phyloP scores from a whole-genome alignment of 2,888 invertebrate species.

The Pecten maximus region DNA sequence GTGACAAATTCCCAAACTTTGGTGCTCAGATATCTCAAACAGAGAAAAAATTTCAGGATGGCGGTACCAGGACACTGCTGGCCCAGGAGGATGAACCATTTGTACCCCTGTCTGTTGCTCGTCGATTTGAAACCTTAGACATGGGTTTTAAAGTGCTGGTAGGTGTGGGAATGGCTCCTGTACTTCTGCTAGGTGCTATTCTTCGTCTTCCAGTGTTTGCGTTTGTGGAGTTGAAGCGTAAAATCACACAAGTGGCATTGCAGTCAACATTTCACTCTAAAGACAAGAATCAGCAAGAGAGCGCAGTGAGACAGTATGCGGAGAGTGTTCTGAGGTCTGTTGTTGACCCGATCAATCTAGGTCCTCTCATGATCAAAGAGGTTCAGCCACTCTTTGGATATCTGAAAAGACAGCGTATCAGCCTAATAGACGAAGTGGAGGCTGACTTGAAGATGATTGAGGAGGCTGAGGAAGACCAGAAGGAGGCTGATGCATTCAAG shows the following conservation, averaged over 20 bases:
- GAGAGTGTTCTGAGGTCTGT: slow-evolving; percentile 55
- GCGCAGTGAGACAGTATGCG: slow-evolving; percentile 61
- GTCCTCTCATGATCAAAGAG: slow-evolving; percentile 58
- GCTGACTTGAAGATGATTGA: slow-evolving; percentile 58
- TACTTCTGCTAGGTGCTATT: slow-evolving; percentile 64
- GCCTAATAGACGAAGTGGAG: slow-evolving; percentile 58
- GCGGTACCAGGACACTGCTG: slow-evolving; percentile 5
- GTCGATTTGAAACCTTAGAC: slow-evolving; percentile 56
- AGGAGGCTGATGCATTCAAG: slow-evolving; percentile 55
- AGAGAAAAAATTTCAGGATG: slow-evolving; percentile 62
- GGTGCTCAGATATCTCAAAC: slow-evolving; percentile 62
- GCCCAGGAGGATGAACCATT: slow-evolving; percentile 53
- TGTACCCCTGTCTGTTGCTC: slow-evolving; percentile 57
- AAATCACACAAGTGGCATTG: slow-evolving; percentile 55
- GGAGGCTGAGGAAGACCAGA: slow-evolving; percentile 58
- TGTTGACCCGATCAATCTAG: slow-evolving; percentile 57
- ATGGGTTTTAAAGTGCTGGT: slow-evolving; percentile 62
- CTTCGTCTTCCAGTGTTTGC: slow-evolving; percentile 67
- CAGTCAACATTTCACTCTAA: slow-evolving; percentile 58
- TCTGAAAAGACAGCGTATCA: slow-evolving; percentile 55
- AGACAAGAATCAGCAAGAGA: slow-evolving; percentile 51
- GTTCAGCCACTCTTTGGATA: slow-evolving; percentile 57
- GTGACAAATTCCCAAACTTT: slow-evolving; percentile 67
- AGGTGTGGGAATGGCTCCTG: slow-evolving; percentile 69
- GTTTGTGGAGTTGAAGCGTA: slow-evolving; percentile 59